Percentiles rank a stretch among this genome's conserved stretches.
Conservation (phyloP, 2,888 invertebrate species). For the Lasioglossum zephyrum region DNA sequence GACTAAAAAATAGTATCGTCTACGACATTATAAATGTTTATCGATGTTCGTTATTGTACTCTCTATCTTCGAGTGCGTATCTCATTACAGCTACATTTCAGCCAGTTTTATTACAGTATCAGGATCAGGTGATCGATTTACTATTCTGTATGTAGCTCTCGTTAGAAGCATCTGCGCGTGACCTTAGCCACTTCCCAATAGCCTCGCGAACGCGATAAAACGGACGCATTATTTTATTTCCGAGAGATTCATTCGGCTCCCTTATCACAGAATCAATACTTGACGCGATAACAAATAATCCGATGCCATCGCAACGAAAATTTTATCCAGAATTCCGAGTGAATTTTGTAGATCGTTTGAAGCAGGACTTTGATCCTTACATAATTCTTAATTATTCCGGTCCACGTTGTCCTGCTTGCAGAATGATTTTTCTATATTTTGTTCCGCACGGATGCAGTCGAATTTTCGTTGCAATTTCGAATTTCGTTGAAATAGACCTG, state of each 20-base stretch:
- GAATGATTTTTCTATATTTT: not conserved
- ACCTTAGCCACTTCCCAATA: not conserved
- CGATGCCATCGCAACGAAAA: not conserved
- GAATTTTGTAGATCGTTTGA: not conserved
- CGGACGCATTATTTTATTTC: not conserved
- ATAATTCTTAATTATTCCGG: not conserved
- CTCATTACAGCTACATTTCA: too few relatives aligned
- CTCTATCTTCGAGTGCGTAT: not conserved
- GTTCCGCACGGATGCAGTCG: not conserved
- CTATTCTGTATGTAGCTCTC: not conserved
- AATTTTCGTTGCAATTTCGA: constrained; percentile 11
- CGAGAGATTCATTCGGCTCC: not conserved
- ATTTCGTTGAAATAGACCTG: too few relatives aligned
- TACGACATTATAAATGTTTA: not conserved
- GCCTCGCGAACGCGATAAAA: not conserved
- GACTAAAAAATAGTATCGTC: not conserved
- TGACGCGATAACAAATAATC: not conserved
- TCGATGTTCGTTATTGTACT: not conserved
- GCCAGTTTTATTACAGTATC: not conserved
- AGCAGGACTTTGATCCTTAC: not conserved
- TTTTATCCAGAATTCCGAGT: not conserved
- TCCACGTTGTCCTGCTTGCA: too few relatives aligned
- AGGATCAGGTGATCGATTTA: not conserved
- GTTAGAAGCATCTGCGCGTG: too few relatives aligned
- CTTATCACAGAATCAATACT: constrained; percentile 42